Evolutionary conservation across 92 coral and sea anemone genomes (phyloP).

Genomic region (Anthopleura xanthogrammica): DNA sequence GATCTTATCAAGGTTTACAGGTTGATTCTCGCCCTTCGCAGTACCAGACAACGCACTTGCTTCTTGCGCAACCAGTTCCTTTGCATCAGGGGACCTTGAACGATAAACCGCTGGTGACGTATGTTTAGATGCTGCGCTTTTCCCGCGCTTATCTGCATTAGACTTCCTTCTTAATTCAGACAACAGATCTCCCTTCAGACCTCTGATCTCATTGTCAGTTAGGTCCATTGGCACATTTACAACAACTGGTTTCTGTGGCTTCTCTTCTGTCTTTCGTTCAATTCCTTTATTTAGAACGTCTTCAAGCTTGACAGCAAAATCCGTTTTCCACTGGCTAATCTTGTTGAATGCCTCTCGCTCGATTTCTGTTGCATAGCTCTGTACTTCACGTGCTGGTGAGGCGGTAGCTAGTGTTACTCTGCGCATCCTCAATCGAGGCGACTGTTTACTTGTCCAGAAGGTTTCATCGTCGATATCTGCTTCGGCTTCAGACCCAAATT

Average conservation of each 20-base stretch:
- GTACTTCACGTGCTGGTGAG: conserved; percentile 27
- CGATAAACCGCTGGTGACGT: background rate
- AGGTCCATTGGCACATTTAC: conserved; percentile 36
- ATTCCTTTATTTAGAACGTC: conserved; percentile 36
- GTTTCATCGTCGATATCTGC: conserved; percentile 7
- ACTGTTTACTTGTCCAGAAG: background rate
- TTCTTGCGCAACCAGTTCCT: background rate
- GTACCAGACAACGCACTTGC: background rate
- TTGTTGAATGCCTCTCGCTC: conserved; percentile 38
- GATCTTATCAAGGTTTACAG: conserved; percentile 7
- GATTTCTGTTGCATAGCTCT: conserved; percentile 30
- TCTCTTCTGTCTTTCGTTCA: background rate
- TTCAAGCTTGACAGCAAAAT: conserved; percentile 36
- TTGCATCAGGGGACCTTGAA: background rate
- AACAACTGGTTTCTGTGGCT: background rate
- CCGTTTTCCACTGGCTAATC: conserved; percentile 39
- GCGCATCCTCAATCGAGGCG: conserved; percentile 10
- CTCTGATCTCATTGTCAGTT: conserved; percentile 6
- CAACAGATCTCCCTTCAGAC: conserved; percentile 16
- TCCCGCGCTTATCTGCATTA: background rate
- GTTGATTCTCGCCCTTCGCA: background rate
- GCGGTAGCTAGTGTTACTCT: conserved; percentile 30
- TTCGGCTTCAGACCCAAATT: background rate
- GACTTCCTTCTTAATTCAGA: conserved; percentile 23
- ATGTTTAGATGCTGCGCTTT: background rate